Evolutionary conservation across 2,888 invertebrate genomes (phyloP).

Genomic region (Aspidiotus destructor): DNA sequence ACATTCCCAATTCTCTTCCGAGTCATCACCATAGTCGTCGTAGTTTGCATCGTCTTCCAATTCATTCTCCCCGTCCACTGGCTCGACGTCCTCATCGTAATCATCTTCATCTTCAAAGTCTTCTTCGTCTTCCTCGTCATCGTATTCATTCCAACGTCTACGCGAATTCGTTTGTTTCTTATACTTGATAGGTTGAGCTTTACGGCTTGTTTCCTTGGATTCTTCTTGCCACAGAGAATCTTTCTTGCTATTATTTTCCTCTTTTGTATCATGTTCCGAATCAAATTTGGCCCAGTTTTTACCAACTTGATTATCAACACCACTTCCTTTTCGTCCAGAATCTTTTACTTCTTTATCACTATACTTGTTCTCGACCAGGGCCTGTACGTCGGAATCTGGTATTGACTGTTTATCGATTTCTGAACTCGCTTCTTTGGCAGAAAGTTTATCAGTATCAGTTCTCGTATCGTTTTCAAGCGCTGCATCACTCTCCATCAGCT

Average conservation of each 20-base stretch:
- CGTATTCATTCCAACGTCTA: slow-evolving; percentile 24
- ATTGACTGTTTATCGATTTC: slow-evolving; percentile 2
- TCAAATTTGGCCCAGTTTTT: slow-evolving; percentile 32
- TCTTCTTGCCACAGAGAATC: slow-evolving; percentile 10
- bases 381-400: background rate
- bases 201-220: background rate
- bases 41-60: slow-evolving; percentile 29
- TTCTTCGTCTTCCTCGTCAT: slow-evolving; percentile 13
- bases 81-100: slow-evolving; percentile 37
- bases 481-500: background rate
- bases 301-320: slow-evolving; percentile 15
- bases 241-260: background rate
- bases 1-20: slow-evolving; percentile 40
- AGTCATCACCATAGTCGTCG: slow-evolving; percentile 39
- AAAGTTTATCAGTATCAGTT: slow-evolving; percentile 5
- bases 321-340: too few relatives aligned
- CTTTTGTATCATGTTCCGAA: slow-evolving; percentile 9
- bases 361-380: slow-evolving; percentile 9
- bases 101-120: slow-evolving; percentile 39
- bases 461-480: slow-evolving; percentile 11
- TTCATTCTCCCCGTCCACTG: slow-evolving; percentile 6
- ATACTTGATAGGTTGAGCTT: slow-evolving; percentile 7
- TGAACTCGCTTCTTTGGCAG: background rate
- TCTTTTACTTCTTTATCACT: slow-evolving; percentile 7
- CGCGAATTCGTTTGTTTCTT: slow-evolving; percentile 7